A percentile compares a stretch with the other conserved stretches of the same genome.
These are phyloP conservation scores for Rhagoletis pomonella DNA, from an alignment of 1,140 invertebrate species.

Conservation along the genomic window DNA sequence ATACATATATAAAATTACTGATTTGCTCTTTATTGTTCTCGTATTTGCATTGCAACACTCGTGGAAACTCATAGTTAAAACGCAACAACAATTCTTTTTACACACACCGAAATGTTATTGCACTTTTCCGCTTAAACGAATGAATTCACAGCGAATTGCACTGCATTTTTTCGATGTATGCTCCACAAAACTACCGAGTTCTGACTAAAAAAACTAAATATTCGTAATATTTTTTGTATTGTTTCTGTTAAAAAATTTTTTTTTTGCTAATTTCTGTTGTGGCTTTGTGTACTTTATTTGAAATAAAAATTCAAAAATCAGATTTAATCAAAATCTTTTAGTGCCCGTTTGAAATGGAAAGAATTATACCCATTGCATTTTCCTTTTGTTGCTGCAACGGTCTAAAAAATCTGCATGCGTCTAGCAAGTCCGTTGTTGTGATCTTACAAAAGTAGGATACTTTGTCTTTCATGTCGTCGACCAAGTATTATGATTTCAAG, in stretches of 20 bases:
- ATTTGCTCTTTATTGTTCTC: neutral
- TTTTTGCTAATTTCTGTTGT: constrained; percentile 19
- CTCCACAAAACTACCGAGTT: neutral
- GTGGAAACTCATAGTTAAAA: neutral
- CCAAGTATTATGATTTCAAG: too few relatives aligned
- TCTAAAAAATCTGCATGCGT: too few relatives aligned
- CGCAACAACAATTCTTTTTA: constrained; percentile 8
- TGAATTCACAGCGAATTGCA: too few relatives aligned
- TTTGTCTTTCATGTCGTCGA: too few relatives aligned
- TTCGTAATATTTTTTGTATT: constrained; percentile 31
- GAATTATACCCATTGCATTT: too few relatives aligned
- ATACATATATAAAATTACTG: neutral
- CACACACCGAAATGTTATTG: constrained; percentile 15
- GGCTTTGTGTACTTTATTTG: constrained; percentile 41
- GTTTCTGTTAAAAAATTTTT: constrained; percentile 23
- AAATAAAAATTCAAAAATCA: constrained; percentile 53
- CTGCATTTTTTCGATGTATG: neutral
- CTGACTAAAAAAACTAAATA: neutral
- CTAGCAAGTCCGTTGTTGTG: too few relatives aligned
- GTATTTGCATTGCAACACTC: constrained; percentile 36
- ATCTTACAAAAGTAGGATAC: too few relatives aligned
- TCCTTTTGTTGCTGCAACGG: too few relatives aligned
- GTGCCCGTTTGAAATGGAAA: too few relatives aligned
- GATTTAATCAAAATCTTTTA: neutral
- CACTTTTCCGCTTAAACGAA: neutral